These are phyloP conservation scores for Parthenolecanium corni DNA, from an alignment of 2,888 invertebrate genomes.

Conservation along the genomic window DNA sequence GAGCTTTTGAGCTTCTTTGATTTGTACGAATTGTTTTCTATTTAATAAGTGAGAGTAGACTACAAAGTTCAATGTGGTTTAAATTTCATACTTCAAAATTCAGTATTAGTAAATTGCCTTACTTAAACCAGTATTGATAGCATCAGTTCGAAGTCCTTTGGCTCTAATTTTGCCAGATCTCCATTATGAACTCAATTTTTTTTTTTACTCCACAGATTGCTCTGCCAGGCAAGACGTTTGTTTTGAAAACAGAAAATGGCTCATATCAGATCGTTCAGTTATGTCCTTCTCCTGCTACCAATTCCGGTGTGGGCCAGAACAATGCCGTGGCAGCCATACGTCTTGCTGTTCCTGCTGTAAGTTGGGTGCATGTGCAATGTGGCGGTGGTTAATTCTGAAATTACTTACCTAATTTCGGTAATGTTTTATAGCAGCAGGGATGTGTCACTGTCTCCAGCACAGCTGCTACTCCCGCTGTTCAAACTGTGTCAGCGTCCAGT, in stretches of 20 bases:
- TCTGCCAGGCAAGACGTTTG: slow-evolving; percentile 64
- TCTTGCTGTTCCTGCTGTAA: slow-evolving; percentile 77
- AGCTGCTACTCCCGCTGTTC: slow-evolving; percentile 9
- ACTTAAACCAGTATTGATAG: no score
- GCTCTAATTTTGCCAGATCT: no score
- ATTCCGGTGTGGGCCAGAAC: slow-evolving; percentile 38
- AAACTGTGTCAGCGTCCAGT: slow-evolving; percentile 25
- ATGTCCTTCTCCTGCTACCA: slow-evolving; percentile 56
- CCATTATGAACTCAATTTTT: no score
- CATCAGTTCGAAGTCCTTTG: no score
- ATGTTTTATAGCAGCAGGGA: neutral
- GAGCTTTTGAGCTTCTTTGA: no score
- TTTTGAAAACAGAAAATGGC: slow-evolving; percentile 94
- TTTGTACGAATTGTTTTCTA: no score
- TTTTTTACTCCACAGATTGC: slow-evolving; percentile 56
- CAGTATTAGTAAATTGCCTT: no score
- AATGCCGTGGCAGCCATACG: slow-evolving; percentile 47
- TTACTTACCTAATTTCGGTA: neutral
- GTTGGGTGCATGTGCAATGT: slow-evolving; percentile 40
- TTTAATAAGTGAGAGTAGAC: no score
- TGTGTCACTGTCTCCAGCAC: slow-evolving; percentile 6
- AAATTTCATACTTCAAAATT: no score
- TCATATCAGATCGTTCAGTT: slow-evolving; percentile 86
- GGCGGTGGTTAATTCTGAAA: neutral
- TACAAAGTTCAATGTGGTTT: no score